Base-by-base conservation (phyloP, 1,140 invertebrate species). In the Drosophila paulistorum region DNA sequence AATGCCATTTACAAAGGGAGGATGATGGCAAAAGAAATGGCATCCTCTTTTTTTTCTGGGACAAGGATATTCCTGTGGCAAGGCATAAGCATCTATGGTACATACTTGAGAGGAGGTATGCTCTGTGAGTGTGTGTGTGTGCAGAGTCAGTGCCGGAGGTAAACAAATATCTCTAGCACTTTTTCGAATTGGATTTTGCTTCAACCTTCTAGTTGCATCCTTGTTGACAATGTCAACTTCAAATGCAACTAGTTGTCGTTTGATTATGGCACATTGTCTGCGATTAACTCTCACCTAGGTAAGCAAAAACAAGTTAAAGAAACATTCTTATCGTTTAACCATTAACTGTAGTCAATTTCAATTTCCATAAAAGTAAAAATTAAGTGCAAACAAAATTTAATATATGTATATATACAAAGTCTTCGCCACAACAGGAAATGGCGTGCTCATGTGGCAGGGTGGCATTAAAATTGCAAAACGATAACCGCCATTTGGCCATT, bases 121-220 rank as follows among this genome's bases (percentile, higher is more conserved):
- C 60, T 74, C 20, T 62, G n/a, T n/a, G n/a, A n/a, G 33, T 67
- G 71, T 20, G 17, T 10, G 26, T 35, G 26, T 17, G 10, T 7
- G 17, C 17, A 20, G 4, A 48, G 14, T 39, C 37, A 58, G 13
- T 35, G 23, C 35, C 17, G 6, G 9, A 62, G 58, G 71, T 67
- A 66, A 41, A 69, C 71, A 69, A 69, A 59, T 41, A 51, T 74
- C 42, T 70, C 66, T 39, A 69, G 59, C 75, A 74, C 63, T 71
- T 71, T 77, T 66, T 42, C 71, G 41, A 74, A 77, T 77, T 77
- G 63, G 60, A 71, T 74, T 74, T 66, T 67, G 61, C 45, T 51
- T 20, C 20, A 23, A 23, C 17, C 45, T 51, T 11, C 7, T 51
- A 11, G 17, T 51, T 35, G 45, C 17, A 74, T 70, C 63, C 70